Evolutionary conservation across 92 coral and sea anemone species (phyloP).

Genomic region (Palythoa caribaeorum): DNA sequence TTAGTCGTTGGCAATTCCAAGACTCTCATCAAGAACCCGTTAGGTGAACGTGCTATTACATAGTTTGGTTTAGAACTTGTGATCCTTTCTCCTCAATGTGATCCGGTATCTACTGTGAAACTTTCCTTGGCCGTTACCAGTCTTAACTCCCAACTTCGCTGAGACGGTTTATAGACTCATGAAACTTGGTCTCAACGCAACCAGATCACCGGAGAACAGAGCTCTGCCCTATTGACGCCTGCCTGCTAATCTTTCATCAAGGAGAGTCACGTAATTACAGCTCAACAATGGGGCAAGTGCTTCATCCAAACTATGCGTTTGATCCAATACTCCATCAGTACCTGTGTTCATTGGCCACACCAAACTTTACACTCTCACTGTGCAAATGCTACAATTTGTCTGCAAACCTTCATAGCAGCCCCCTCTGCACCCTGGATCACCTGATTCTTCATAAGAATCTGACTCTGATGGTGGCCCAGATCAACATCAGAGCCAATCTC

Average conservation of each 20-base stretch:
- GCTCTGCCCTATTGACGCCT: conserved; percentile 42
- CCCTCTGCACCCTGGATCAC: no score
- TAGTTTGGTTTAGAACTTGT: conserved; percentile 3
- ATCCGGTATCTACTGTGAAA: background rate
- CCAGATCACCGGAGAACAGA: conserved; percentile 29
- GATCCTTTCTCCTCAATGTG: conserved; percentile 12
- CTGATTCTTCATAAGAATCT: no score
- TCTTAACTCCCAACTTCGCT: conserved; percentile 18
- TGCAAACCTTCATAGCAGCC: no score
- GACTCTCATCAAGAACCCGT: conserved; percentile 39
- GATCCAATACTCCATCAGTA: background rate
- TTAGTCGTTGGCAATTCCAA: no score
- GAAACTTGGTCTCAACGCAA: conserved; percentile 80
- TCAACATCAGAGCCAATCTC: no score
- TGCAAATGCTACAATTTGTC: no score
- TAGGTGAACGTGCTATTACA: no score
- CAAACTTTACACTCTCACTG: background rate
- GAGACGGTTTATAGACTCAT: conserved; percentile 49
- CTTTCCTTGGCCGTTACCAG: conserved; percentile 4
- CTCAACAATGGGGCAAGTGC: conserved; percentile 47
- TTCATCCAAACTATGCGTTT: background rate
- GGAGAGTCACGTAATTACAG: background rate
- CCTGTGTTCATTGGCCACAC: conserved; percentile 44
- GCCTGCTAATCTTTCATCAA: conserved; percentile 2
- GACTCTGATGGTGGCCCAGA: no score